Conservation (phyloP, 2,797 vertebrate species). For the Orientallactaga sibirica region DNA sequence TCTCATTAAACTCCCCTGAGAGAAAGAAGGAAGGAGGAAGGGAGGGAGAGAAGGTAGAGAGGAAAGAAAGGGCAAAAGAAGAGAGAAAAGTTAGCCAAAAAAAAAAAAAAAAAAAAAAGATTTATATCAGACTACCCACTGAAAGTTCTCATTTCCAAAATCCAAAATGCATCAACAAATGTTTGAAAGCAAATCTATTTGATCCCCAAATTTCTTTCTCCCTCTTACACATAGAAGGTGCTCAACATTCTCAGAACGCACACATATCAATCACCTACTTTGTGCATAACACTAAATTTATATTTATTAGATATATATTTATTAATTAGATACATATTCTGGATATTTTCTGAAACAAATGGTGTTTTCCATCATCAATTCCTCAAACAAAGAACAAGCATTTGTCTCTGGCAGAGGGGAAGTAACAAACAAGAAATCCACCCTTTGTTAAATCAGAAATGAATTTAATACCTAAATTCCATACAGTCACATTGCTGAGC, state of each 20-base stretch:
- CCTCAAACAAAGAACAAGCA: background rate
- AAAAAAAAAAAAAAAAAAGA: no score
- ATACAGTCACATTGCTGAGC: slow-evolving; percentile 27
- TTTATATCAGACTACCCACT: background rate
- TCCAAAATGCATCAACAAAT: background rate
- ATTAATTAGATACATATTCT: background rate
- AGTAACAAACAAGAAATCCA: background rate
- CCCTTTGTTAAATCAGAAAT: background rate
- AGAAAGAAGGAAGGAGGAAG: background rate
- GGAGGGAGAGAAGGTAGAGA: background rate
- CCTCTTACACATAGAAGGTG: background rate
- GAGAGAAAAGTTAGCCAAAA: no score
- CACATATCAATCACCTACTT: background rate
- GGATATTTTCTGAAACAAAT: slow-evolving; percentile 25
- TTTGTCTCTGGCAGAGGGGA: background rate
- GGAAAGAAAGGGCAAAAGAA: fast-evolving
- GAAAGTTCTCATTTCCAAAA: slow-evolving; percentile 42
- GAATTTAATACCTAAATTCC: background rate
- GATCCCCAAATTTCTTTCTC: background rate
- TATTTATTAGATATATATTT: background rate
- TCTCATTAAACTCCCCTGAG: background rate
- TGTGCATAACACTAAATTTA: background rate
- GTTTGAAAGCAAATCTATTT: background rate
- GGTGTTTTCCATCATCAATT: background rate
- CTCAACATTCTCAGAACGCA: background rate